Evolutionary conservation across 2,888 invertebrate genomes (phyloP), one percentile per base, ranked within the genome.

Genomic region (Escarpia spicata): DNA sequence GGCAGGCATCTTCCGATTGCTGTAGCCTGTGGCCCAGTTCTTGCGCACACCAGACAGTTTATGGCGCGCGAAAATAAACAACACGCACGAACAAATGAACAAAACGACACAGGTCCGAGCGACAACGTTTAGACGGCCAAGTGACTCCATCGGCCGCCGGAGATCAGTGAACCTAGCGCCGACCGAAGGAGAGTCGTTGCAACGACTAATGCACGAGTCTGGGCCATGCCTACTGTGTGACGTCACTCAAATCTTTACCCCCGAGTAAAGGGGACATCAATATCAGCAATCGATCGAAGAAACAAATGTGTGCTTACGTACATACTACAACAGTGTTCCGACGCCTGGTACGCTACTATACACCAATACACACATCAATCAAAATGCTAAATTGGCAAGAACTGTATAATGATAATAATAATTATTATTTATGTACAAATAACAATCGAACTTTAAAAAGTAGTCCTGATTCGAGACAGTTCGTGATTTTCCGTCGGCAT

Each of bases 341-440:
- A 75, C 75, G 19, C 75, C 75, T 26, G 19, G 75, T 75, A 75
- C 75, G n/a, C 75, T 19, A 75, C 26, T 4, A 75, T 52, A 52
- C 52, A 52, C 52, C 52, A 52, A 52, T 12, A 52, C 52, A 75
- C 26, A 75, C 75, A 75, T 26, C 75, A 75, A 75, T 75, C 75
- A 75, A 19, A 75, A 75, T 75, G 75, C 75, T 75, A 75, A 75
- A 75, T 75, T 75, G 75, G 75, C 75, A 75, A 75, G 75, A 75
- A 75, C 75, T 75, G 75, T 75, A 75, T 75, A 75, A 75, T 75
- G 26, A 75, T 75, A 75, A 52, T 52, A 52, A 52, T 52, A 52
- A 52, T 52, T 10, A 52, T 52, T 52, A 52, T 2, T 52, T 75
- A 75, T 75, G 75, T 75, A 75, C 75, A 75, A 75, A 26, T 75